phyloP scores from a whole-genome alignment of 2,797 vertebrate species.

The Eurystomus glaucurus region DNA sequence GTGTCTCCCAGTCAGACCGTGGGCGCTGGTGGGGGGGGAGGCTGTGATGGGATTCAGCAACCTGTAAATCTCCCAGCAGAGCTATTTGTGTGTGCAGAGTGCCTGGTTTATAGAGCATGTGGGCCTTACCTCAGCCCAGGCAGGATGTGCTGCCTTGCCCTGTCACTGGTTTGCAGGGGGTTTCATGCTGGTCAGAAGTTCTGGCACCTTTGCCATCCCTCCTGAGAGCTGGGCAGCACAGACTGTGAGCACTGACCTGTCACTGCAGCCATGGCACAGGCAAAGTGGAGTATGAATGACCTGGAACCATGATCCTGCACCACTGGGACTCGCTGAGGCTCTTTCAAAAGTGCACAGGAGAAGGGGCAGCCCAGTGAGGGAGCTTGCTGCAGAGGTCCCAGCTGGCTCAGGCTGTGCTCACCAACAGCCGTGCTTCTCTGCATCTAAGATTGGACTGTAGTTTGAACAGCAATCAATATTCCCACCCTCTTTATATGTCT shows the following conservation, averaged over 20 bases:
- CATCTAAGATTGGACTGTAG: no score
- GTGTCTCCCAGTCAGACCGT: neutral
- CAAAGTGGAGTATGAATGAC: neutral
- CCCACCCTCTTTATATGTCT: neutral
- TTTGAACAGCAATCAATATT: neutral
- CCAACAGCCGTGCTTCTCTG: accelerated
- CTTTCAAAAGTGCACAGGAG: neutral
- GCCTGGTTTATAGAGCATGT: accelerated
- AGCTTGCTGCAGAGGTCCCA: neutral
- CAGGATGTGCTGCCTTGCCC: accelerated
- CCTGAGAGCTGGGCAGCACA: neutral
- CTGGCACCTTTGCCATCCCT: neutral
- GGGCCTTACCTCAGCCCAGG: neutral
- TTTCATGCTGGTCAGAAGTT: neutral
- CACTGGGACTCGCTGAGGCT: neutral
- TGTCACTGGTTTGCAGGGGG: neutral
- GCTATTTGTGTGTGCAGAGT: no score
- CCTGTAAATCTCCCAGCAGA: neutral
- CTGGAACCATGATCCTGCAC: accelerated
- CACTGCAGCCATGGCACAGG: neutral
- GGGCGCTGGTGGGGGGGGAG: neutral
- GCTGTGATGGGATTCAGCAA: neutral
- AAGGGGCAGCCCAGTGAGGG: accelerated
- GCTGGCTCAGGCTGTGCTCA: neutral
- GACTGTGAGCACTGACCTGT: accelerated